Evolutionary conservation across 2,888 invertebrate species (phyloP).

Genomic region (Deroplatys truncata): DNA sequence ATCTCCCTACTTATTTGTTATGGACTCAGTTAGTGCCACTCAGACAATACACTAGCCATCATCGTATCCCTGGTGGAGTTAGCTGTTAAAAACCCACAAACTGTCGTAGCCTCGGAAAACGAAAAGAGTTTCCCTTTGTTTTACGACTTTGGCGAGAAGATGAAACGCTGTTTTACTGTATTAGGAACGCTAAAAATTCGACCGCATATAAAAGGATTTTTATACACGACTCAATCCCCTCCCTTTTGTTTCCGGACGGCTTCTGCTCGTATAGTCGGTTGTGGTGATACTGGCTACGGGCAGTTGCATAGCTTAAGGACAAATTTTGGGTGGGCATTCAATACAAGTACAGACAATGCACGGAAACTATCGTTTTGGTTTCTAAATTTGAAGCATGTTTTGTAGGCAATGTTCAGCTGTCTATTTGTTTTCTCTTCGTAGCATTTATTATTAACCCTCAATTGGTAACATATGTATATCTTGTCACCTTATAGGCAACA

Average conservation of each 20-base stretch:
- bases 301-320: too few species aligned
- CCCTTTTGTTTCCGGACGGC: neutral
- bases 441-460: too few species aligned
- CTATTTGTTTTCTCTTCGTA: too few species aligned
- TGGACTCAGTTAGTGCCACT: neutral
- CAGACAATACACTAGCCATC: neutral
- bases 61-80: neutral
- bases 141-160: neutral
- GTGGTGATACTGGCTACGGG: neutral
- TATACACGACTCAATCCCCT: constrained; percentile 9
- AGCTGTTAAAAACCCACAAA: neutral
- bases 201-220: constrained; percentile 10
- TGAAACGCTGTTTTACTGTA: neutral
- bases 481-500: too few species aligned
- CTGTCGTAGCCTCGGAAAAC: neutral
- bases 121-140: neutral
- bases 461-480: too few species aligned
- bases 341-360: too few species aligned
- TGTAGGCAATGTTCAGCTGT: too few species aligned
- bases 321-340: too few species aligned
- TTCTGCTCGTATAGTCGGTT: neutral
- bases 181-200: neutral
- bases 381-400: too few species aligned
- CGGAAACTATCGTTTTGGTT: too few species aligned
- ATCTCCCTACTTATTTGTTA: neutral